Percentiles rank a stretch among this genome's conserved stretches.
These are phyloP conservation scores for Erithacus rubecula DNA, from an alignment of 2,797 vertebrate genomes.

Conservation along the genomic window DNA sequence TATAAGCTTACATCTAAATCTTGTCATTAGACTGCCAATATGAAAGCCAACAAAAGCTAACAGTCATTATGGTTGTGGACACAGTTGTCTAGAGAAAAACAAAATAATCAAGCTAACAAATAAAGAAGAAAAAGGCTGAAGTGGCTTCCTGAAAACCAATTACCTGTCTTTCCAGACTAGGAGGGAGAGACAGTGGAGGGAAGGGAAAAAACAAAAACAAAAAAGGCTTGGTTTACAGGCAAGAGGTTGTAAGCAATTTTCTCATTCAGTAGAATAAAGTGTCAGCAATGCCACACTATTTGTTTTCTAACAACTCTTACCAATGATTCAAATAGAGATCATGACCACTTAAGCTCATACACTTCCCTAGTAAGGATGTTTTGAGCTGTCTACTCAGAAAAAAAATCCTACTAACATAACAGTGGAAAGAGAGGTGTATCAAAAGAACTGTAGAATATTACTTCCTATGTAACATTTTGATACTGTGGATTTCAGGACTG, in stretches of 20 bases:
- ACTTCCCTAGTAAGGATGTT: neutral
- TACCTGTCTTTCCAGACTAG: neutral
- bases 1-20: neutral
- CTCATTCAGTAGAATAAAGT: neutral
- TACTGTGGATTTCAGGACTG: neutral
- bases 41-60: neutral
- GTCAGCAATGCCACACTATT: neutral
- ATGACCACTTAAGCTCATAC: neutral
- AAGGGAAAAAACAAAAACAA: too few relatives aligned
- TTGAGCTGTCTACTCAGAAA: neutral
- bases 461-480: neutral
- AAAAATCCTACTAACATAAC: neutral
- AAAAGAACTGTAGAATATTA: neutral
- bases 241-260: neutral
- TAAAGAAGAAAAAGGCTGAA: neutral
- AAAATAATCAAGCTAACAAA: neutral
- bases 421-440: neutral
- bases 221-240: neutral
- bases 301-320: neutral
- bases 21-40: neutral
- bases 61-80: neutral
- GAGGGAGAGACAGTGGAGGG: rapidly evolving
- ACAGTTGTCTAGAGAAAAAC: neutral
- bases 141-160: neutral
- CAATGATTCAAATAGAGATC: neutral